Evolutionary conservation across 2,113 vertebrate species (phyloP).

Genomic region (Cathartes aura): DNA sequence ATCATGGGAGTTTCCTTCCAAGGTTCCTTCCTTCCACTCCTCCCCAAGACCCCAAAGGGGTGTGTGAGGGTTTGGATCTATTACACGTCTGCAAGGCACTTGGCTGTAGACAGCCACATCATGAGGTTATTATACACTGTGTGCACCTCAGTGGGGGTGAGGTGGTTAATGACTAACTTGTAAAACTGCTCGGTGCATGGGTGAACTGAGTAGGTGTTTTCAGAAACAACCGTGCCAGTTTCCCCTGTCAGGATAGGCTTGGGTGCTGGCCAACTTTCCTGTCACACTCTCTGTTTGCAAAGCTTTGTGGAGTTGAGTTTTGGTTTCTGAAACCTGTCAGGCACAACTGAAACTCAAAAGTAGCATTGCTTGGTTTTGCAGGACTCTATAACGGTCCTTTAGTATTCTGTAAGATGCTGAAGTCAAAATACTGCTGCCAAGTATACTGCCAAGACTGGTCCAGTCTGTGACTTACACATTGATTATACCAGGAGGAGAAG

Average conservation of each 20-base stretch:
- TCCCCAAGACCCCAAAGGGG: neutral
- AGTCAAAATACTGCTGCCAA: neutral
- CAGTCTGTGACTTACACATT: neutral
- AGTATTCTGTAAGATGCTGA: neutral
- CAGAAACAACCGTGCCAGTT: slow-evolving; percentile 52
- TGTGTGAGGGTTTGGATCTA: neutral
- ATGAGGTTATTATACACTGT: neutral
- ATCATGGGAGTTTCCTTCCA: neutral
- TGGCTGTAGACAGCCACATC: neutral
- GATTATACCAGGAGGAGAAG: neutral
- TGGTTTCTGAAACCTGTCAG: slow-evolving; percentile 28
- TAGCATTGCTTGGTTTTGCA: neutral
- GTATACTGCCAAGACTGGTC: neutral
- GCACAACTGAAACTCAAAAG: neutral
- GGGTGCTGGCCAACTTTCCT: slow-evolving; percentile 40
- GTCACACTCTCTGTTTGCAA: slow-evolving; percentile 10
- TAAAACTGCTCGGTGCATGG: neutral
- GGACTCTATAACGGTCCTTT: fast-evolving
- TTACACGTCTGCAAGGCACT: neutral
- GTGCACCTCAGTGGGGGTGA: neutral
- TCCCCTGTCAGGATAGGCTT: slow-evolving; percentile 29
- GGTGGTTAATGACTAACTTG: slow-evolving; percentile 41
- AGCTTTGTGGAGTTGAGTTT: slow-evolving; percentile 11
- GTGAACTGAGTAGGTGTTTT: slow-evolving; percentile 58
- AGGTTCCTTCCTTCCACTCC: neutral